Conservation (phyloP, 2,113 vertebrate genomes). For the Rhynchomys soricoides region DNA sequence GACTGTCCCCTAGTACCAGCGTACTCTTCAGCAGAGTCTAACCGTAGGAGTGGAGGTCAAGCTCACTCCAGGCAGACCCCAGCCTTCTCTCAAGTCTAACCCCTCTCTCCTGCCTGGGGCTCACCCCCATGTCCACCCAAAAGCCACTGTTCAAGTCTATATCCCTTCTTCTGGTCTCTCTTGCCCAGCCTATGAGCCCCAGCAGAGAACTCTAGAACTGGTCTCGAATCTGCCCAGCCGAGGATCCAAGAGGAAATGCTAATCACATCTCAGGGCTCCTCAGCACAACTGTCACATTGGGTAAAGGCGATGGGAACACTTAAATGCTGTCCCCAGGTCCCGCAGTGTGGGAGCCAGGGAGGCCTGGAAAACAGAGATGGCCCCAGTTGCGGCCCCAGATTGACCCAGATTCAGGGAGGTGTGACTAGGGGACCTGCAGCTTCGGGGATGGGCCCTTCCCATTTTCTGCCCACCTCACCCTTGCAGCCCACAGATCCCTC, state of each 20-base stretch:
- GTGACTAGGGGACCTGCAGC: no score
- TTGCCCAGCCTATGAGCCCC: not conserved
- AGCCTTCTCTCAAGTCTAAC: not conserved
- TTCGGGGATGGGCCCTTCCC: not conserved
- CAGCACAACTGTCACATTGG: not conserved
- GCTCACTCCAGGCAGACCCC: not conserved
- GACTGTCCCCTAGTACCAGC: not conserved
- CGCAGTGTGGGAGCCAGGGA: no score
- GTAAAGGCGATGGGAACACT: no score
- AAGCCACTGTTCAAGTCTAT: not conserved
- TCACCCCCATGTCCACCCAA: not conserved
- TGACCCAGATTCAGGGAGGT: not conserved
- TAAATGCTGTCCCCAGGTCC: rapidly evolving
- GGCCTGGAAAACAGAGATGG: not conserved
- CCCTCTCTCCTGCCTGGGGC: not conserved
- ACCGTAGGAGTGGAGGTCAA: not conserved
- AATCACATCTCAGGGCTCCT: not conserved
- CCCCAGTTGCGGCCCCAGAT: not conserved
- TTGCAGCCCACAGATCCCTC: not conserved
- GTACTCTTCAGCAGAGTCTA: not conserved
- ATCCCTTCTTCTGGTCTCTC: not conserved
- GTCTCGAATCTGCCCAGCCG: not conserved
- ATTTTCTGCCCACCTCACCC: not conserved
- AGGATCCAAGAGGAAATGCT: not conserved
- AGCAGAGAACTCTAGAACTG: not conserved